Evolutionary conservation across 2,888 invertebrate species (phyloP), one percentile per base, ranked within the genome.

Genomic region (Netelia melanura): DNA sequence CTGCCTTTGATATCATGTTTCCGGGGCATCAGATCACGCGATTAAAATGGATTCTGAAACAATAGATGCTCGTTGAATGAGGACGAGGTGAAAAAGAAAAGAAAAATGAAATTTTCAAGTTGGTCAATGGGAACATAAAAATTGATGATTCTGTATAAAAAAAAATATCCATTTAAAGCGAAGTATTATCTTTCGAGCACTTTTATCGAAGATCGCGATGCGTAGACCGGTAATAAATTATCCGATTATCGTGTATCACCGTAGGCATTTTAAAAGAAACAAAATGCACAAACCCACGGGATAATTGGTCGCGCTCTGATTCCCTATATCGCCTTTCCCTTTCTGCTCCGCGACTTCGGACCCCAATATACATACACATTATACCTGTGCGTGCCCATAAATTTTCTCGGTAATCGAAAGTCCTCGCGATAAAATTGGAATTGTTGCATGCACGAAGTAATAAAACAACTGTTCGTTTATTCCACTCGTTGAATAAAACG

Each of bases 1-100:
- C 64, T 70, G 87, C 84, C 71, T 85, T 87, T 85, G 89, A 88
- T 87, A 89, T 88, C 93, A 93, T 93, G 87, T 88, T 91, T 90
- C 87, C 90, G 89, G 89, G 88, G 90, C 90, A 92, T 91, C 91
- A 90, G 90, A 90, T 90, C 89, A 91, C 91, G 89, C 84, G 89
- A 56, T 67, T 84, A 67, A 21, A 67, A 61, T 72, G 79, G 67
- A 71, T 30, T 70, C 82, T 79, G 75, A 10, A 82, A 85, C 48
- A 76, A 43, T 70, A 68, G 43, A 43, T 44, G 67, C 14, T n/a
- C 11, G 52, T 70, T 70, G 79, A 83, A 72, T 81, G 78, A 88
- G 87, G 65, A 43, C 52, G 23, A 48, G 48, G 92, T 91, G 89
- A 21, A 90, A 91, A 56, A 81, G 64, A 61, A 68, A 78, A 44